Base-by-base conservation (phyloP, 2,888 invertebrate genomes). In the Neoitamus cyanurus region DNA sequence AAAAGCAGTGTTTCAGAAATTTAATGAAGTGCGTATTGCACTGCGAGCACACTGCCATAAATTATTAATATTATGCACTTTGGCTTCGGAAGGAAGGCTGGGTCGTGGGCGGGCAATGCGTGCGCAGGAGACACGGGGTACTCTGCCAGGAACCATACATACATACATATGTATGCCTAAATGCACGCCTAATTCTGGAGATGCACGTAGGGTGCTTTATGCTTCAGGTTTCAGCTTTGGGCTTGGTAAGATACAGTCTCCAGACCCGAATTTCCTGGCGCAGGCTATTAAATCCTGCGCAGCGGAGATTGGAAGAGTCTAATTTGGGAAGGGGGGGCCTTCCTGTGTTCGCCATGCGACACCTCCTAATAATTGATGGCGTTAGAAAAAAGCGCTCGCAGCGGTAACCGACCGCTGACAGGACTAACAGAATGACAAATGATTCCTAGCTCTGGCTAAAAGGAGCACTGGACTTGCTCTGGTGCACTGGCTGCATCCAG, bases 11-110 rank as follows among this genome's bases (percentile, higher is more conserved):
- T 69, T 77, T 84, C 77, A 84, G 75, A 42, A 84, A 83, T 86
- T 86, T 84, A 86, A 86, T 86, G 85, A 86, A 86, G 86, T 86
- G 86, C 86, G 84, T 86, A 85, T 80, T 86, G 86, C 86, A 86
- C 83, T 85, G 83, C 82, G 84, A 84, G 80, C 58, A 77, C 42
- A 42, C 42, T 42, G 42, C 84, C 84, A 84, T 84, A 85, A 83
- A 82, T 75, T 58, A 58, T 58, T 58, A 58, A 58, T 58, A n/a
- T n/a, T n/a, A 58, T 58, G 58, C 25, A 34, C 20, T 72, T 72
- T n/a, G 20, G n/a, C 13, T n/a, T 7, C 28, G 68, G 68, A 58
- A 15, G 68, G 13, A 3, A 6, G 69, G 70, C 28, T 28, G 70
- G 70, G 11, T 13, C 7, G 70, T 2, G 72, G 31, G 31, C 20